A percentile compares a stretch with the other conserved stretches of the same genome.
Conservation (phyloP, 2,797 vertebrate species). For the Lerista edwardsae region DNA sequence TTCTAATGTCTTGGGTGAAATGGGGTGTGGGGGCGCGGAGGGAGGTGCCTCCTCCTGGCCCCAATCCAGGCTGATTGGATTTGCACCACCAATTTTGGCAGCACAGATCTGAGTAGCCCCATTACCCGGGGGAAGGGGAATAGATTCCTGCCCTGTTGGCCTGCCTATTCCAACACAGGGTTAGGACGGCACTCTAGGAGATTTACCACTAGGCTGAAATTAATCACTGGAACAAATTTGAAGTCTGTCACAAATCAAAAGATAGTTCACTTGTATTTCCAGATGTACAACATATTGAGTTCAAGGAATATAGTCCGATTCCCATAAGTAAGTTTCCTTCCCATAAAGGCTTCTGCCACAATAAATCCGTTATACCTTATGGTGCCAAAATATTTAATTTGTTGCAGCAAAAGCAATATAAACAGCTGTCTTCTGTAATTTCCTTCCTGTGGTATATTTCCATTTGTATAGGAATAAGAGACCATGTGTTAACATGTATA, state of each 20-base stretch:
- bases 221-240: conserved; percentile 13
- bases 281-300: not conserved
- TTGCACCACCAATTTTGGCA: too few species aligned
- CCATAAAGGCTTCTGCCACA: not conserved
- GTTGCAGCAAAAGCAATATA: not conserved
- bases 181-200: too few species aligned
- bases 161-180: too few species aligned
- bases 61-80: too few species aligned
- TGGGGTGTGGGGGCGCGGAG: too few species aligned
- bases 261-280: not conserved
- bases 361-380: not conserved
- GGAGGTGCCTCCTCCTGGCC: too few species aligned
- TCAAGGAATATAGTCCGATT: not conserved
- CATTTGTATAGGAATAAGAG: not conserved
- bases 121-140: too few species aligned
- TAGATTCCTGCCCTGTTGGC: too few species aligned
- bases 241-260: not conserved
- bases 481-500: not conserved
- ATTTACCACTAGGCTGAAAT: not conserved
- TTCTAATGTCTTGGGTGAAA: conserved; percentile 14
- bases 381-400: not conserved
- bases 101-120: too few species aligned
- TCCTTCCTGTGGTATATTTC: not conserved
- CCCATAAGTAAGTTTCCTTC: not conserved
- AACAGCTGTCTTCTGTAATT: not conserved